Evolutionary conservation across 2,888 invertebrate species (phyloP).

Genomic region (Microchrysa polita): DNA sequence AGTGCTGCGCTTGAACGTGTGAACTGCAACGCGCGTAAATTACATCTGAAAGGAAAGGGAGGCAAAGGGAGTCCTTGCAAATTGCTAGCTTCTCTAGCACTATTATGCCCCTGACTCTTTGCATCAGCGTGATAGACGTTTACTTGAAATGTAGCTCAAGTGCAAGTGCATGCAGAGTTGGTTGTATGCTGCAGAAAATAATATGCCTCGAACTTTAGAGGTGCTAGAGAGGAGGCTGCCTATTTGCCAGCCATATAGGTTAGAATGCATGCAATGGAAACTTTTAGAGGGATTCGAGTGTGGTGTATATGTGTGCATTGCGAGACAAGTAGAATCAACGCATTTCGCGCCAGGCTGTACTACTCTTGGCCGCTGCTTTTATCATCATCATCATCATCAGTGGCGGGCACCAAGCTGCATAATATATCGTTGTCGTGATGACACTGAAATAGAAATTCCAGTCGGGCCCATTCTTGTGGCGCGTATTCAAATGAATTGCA

Average conservation of each 20-base stretch:
- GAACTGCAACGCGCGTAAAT: not conserved
- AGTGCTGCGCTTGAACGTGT: conserved; percentile 11
- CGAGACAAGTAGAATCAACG: not conserved
- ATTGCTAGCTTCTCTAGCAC: not conserved
- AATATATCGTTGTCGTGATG: too few species aligned
- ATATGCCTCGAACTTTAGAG: too few species aligned
- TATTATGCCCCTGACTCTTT: not conserved
- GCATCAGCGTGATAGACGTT: conserved; percentile 20
- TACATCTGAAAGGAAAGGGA: not conserved
- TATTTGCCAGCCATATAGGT: not conserved
- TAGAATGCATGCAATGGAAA: conserved; percentile 3
- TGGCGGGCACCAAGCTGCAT: too few species aligned
- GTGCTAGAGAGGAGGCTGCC: not conserved
- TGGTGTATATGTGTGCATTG: not conserved
- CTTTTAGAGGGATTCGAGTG: too few species aligned
- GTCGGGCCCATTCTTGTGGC: conserved; percentile 31
- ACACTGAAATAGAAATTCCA: conserved; percentile 31
- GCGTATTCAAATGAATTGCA: conserved; percentile 29
- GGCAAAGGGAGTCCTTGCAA: not conserved
- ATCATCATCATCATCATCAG: conserved; percentile 7
- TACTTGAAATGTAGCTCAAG: conserved; percentile 51
- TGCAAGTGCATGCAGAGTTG: conserved; percentile 52
- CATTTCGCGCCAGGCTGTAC: not conserved
- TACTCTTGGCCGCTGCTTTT: conserved; percentile 21
- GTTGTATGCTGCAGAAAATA: conserved; percentile 40